Base-by-base conservation (phyloP, 2,797 vertebrate genomes). In the Rhinatrema bivittatum region DNA sequence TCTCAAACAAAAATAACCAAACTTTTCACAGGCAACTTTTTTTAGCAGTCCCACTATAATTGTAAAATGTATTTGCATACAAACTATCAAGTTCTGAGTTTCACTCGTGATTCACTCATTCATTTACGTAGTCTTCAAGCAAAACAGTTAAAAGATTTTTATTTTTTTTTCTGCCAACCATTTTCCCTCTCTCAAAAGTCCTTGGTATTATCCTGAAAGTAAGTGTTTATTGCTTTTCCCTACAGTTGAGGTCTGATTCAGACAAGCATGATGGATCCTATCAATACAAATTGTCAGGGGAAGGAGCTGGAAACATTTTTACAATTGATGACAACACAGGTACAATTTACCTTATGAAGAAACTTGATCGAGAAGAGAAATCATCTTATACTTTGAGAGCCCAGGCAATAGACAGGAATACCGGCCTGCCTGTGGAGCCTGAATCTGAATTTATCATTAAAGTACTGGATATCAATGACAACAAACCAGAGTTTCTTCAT, bases 381-480 rank as follows among this genome's bases (percentile, higher is more conserved):
- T 44, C 91, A 7, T 91, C 79, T 63, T 96, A 98, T 29, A 58
- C 71, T 6, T 78, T 98, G 13, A 85, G 68, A 65, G 91, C 91
- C 6, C 78, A 89, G 47, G 93, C 87, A 23, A 82, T 90, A 58
- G 84, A 90, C 62, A 76, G 46, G 50, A 58, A 25, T n/a, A 79
- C 87, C 26, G 62, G 70, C 1, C 68, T 81, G 53, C 86, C 88
- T 3, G 78, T 90, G 51, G 94, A 95, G 58, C 81, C 89, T 4
- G 81, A 91, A 50, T 95, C 87, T 9, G 90, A 93, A 67, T 94
- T 98, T 68, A 87, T 91, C 71, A 88, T 98, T 76, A 90, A 80
- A 53, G 90, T 98, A 45, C 82, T 68, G 64, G 94, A 98, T 76
- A 62, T 93, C 76, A 98, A 98, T 50, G 91, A 98, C 66, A 92